Conservation (phyloP, 2,888 invertebrate species). For the Dascillus cervinus region DNA sequence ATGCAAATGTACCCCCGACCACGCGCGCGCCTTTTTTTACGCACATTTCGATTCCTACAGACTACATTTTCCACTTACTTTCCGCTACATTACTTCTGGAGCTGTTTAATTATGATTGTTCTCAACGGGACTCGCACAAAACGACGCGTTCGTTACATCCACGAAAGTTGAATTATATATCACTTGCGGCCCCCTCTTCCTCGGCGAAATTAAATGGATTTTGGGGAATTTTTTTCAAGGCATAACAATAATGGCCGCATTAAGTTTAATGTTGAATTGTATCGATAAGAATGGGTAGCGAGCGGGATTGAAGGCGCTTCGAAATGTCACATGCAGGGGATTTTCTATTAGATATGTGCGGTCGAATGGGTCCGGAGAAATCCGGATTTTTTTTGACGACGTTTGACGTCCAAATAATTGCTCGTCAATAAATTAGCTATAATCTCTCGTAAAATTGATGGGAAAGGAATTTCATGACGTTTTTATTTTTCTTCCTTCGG, state of each 20-base stretch:
- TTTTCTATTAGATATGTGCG: slow-evolving; percentile 31
- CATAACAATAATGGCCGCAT: slow-evolving; percentile 21
- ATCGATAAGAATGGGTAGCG: slow-evolving; percentile 27
- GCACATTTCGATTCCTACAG: slow-evolving; percentile 23
- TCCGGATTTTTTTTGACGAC: too few relatives aligned
- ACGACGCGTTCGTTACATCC: slow-evolving; percentile 24
- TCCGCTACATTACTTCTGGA: slow-evolving; percentile 32
- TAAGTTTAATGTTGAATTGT: slow-evolving; percentile 23
- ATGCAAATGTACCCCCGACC: slow-evolving; percentile 34
- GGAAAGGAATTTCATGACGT: too few relatives aligned
- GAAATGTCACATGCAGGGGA: slow-evolving; percentile 29
- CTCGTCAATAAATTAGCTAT: too few relatives aligned
- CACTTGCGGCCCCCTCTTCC: too few relatives aligned
- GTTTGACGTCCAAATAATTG: too few relatives aligned
- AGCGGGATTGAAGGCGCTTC: slow-evolving; percentile 25
- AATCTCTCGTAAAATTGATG: too few relatives aligned
- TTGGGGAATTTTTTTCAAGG: slow-evolving; percentile 13
- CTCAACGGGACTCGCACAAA: slow-evolving; percentile 29
- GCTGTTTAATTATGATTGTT: slow-evolving; percentile 35
- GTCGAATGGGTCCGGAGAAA: too few relatives aligned
- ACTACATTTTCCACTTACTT: slow-evolving; percentile 28
- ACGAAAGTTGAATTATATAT: slow-evolving; percentile 26
- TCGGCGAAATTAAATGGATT: slow-evolving; percentile 20
- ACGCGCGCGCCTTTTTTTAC: slow-evolving; percentile 25
- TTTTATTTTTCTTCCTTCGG: too few relatives aligned